Evolutionary conservation across 2,113 vertebrate species (phyloP), one percentile per base, ranked within the genome.

Genomic region (Vimba vimba): DNA sequence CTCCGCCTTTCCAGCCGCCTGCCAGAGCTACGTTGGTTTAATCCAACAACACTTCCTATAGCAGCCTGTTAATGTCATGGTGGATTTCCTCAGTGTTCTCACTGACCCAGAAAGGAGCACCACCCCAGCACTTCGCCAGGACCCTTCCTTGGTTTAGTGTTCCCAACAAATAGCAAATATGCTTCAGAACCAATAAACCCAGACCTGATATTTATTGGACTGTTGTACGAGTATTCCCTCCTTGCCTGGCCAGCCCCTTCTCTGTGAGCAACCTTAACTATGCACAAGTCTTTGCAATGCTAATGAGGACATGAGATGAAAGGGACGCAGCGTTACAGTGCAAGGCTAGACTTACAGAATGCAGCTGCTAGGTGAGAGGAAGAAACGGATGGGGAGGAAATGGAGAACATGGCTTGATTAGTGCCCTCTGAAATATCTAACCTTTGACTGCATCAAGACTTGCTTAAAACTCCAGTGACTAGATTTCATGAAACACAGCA

Each of bases 21-120:
- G 77, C 89, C 90, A 91, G 92, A 88, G 87, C 88, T 92, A 92
- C 88, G 89, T 90, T 92, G 92, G 94, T 95, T 93, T 95, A 94
- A 95, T 95, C 94, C 94, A 94, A 94, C 93, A 95, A 94, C 92
- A 95, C 94, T 95, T 95, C 94, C 95, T 94, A 94, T 93, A 89
- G 94, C 95, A 94, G 93, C 93, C 94, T 94, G 93, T 95, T 94
- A 95, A 94, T 92, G 93, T 95, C 95, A 95, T 88, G 91, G 89
- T 92, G 86, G 92, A 95, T 95, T 95, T 95, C 93, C 93, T 95
- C 91, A 87, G 43, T 68, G 77, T 91, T 93, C 90, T 89, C 92
- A 21, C 86, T 92, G 92, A 95, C 93, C 94, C 93, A 94, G 91
- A 93, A 94, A 94, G 91, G 92, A 93, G 92, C 93, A 95, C 91